Percentiles rank a stretch among this genome's conserved stretches.
These are phyloP conservation scores for Alosa alosa DNA, from an alignment of 2,113 vertebrate species.

Conservation along the genomic window DNA sequence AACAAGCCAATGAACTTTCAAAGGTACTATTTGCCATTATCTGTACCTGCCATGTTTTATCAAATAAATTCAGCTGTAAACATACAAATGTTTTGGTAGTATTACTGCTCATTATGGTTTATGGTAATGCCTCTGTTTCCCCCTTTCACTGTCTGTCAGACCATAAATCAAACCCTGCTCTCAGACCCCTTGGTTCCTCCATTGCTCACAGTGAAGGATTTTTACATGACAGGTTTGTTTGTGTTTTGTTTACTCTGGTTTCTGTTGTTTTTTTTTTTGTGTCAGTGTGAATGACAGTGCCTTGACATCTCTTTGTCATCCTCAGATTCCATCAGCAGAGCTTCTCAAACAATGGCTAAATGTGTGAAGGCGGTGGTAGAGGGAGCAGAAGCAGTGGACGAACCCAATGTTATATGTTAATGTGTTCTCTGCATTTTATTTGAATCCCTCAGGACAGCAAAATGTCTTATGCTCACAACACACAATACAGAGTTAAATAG, in stretches of 20 bases:
- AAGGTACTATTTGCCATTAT: constrained; percentile 67
- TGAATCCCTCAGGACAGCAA: background rate
- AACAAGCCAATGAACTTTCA: constrained; percentile 86
- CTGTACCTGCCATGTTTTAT: background rate
- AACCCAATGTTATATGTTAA: constrained; percentile 85
- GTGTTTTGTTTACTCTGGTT: background rate
- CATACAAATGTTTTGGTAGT: background rate
- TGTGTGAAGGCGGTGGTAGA: constrained; percentile 95
- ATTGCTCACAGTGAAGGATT: constrained; percentile 91
- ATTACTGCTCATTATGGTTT: background rate
- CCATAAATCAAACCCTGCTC: constrained; percentile 83
- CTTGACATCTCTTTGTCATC: background rate
- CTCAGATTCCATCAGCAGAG: constrained; percentile 92
- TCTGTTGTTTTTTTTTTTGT: background rate
- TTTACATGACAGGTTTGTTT: constrained; percentile 90
- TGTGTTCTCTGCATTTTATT: constrained; percentile 61
- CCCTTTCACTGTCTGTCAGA: constrained; percentile 62
- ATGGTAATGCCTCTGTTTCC: background rate
- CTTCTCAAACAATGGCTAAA: constrained; percentile 97
- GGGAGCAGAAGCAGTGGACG: constrained; percentile 89
- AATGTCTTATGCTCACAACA: background rate
- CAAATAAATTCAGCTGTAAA: background rate
- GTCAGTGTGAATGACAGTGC: background rate
- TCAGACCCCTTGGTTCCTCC: constrained; percentile 87
- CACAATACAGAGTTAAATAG: background rate